Evolutionary conservation across 2,888 invertebrate genomes (phyloP), one percentile per base, ranked within the genome.

Genomic region (Lagria hirta): DNA sequence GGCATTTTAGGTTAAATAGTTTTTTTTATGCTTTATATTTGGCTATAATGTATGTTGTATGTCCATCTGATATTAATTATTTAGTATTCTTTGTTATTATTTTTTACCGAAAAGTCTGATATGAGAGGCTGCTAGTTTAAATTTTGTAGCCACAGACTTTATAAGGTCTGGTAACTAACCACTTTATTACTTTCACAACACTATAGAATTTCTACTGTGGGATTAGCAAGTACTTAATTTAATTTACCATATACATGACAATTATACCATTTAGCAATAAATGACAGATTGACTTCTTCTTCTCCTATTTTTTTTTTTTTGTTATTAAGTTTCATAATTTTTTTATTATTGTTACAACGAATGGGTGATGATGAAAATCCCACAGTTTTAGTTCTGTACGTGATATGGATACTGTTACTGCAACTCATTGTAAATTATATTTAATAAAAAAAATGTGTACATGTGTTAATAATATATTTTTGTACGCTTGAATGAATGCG

Each of bases 401-500:
- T 21, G 18, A 20, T 18, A 32, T 27, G 22, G 26, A 11, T 33
- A 38, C 44, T 45, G 44, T 45, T 45, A 38, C 56, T 60, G 54
- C 50, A 52, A 49, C 55, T 59, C 52, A 52, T 48, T 59, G 51
- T 55, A 48, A 55, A 53, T 49, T 49, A 38, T 62, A 58, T 55
- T 57, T 57, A 56, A 54, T 54, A 43, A 56, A 52, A 49, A 58
- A 57, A 57, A 51, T 51, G 57, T 55, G 65, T 68, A 66, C 65
- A 63, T 61, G 64, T 67, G 65, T 68, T 65, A 61, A 65, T 63
- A 66, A 67, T 70, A 71, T 71, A 71, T 71, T 70, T 71, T 70
- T 71, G 69, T 71, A 70, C 68, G 69, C 68, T 68, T 69, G 70
- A 62, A 67, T 66, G 69, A 68, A 66, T 70, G 69, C 54, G 63